Evolutionary conservation across 2,888 invertebrate genomes (phyloP).

Genomic region (Acrocyrtus sp.): DNA sequence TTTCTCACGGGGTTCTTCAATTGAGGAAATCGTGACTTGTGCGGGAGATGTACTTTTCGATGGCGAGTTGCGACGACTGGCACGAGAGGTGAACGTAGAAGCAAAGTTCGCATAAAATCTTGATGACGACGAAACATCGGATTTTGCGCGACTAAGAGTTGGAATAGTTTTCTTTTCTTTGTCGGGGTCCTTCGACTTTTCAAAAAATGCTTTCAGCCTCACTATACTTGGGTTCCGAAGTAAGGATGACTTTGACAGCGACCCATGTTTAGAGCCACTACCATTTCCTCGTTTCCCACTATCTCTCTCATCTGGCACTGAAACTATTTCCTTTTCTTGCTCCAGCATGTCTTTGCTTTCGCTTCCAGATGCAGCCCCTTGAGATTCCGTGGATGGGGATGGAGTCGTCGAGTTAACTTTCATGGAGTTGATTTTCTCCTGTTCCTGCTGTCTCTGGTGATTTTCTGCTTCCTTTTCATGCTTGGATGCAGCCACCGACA

Average conservation of each 20-base stretch:
- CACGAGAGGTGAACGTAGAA: slow-evolving; percentile 29
- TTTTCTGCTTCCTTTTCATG: slow-evolving; percentile 66
- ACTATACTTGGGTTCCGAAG: slow-evolving; percentile 65
- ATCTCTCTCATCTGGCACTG: slow-evolving; percentile 3
- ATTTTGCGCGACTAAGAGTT: slow-evolving; percentile 60
- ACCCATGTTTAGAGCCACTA: slow-evolving; percentile 5
- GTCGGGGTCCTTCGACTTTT: slow-evolving; percentile 63
- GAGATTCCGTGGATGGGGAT: slow-evolving; percentile 25
- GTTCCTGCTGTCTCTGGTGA: slow-evolving; percentile 43
- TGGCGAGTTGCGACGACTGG: slow-evolving; percentile 9
- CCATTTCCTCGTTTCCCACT: not conserved
- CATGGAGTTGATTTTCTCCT: slow-evolving; percentile 26
- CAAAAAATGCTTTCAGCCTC: slow-evolving; percentile 66
- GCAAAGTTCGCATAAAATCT: slow-evolving; percentile 59
- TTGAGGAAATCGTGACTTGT: not conserved
- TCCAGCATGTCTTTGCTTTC: slow-evolving; percentile 3
- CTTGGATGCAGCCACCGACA: slow-evolving; percentile 49
- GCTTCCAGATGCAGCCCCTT: slow-evolving; percentile 2
- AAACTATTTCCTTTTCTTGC: slow-evolving; percentile 6
- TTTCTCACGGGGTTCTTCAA: slow-evolving; percentile 16
- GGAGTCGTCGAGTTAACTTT: too few relatives aligned
- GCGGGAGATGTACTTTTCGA: not conserved
- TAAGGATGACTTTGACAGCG: slow-evolving; percentile 42
- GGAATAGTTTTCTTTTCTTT: slow-evolving; percentile 50
- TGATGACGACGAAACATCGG: slow-evolving; percentile 60